Evolutionary conservation across 2,113 vertebrate species (phyloP).

Genomic region (Montifringilla adamsi): DNA sequence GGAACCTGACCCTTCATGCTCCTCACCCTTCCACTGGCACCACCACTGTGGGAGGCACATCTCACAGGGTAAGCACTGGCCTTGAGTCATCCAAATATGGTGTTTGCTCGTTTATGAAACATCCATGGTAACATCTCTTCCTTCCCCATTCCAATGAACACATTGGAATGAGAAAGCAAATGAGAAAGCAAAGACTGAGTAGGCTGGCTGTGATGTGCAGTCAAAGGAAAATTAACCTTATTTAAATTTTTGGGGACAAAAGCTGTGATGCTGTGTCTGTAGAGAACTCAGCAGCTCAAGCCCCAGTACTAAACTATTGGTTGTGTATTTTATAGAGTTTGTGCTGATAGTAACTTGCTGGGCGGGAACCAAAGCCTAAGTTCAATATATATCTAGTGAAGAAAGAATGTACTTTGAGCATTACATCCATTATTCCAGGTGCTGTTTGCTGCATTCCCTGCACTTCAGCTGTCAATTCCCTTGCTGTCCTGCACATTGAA

Average conservation of each 20-base stretch:
- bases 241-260: not conserved
- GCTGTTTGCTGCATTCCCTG: not conserved
- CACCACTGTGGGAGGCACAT: not conserved
- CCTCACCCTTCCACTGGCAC: not conserved
- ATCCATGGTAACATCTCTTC: not conserved
- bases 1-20: not conserved
- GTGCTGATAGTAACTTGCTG: not conserved
- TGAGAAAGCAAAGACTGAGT: not conserved
- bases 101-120: not conserved
- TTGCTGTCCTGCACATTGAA: not conserved
- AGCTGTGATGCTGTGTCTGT: not conserved
- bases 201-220: not conserved
- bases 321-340: not conserved
- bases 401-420: not conserved
- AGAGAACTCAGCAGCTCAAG: not conserved
- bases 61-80: not conserved
- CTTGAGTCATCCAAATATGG: rapidly evolving
- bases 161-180: not conserved
- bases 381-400: not conserved
- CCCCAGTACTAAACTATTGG: not conserved
- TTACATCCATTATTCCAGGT: not conserved
- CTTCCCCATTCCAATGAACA: not conserved
- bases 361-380: not conserved
- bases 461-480: not conserved
- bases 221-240: not conserved